These are phyloP conservation scores for Hirtodrosophila trivittata DNA, from an alignment of 2,888 invertebrate species.

Conservation along the genomic window DNA sequence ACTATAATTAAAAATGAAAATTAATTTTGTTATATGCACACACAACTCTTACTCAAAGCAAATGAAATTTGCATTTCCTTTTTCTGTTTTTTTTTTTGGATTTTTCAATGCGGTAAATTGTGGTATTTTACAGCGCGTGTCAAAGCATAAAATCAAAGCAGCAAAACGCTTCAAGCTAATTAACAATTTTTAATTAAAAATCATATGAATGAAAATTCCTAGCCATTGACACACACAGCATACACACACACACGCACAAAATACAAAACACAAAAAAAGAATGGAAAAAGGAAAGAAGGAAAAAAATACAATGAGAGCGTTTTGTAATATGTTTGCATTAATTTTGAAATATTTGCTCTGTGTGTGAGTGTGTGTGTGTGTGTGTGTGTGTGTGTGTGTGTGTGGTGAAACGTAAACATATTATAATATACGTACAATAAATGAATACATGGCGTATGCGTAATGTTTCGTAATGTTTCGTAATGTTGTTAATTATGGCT, in stretches of 20 bases:
- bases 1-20: neutral
- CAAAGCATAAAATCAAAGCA: slow-evolving; percentile 62
- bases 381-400: too few species aligned
- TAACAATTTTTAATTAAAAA: slow-evolving; percentile 50
- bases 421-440: slow-evolving; percentile 13
- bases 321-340: slow-evolving; percentile 54
- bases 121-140: slow-evolving; percentile 47
- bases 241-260: slow-evolving; percentile 9
- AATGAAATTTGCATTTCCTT: slow-evolving; percentile 17
- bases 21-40: neutral
- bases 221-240: slow-evolving; percentile 15
- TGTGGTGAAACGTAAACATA: slow-evolving; percentile 34
- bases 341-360: slow-evolving; percentile 54
- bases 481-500: slow-evolving; percentile 53
- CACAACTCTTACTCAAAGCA: slow-evolving; percentile 13
- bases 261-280: slow-evolving; percentile 6
- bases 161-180: slow-evolving; percentile 53
- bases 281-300: neutral
- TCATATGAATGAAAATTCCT: slow-evolving; percentile 20
- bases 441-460: slow-evolving; percentile 65
- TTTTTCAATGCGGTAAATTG: too few species aligned
- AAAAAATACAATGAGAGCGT: slow-evolving; percentile 30
- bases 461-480: slow-evolving; percentile 61
- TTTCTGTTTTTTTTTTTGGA: slow-evolving; percentile 17
- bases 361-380: slow-evolving; percentile 4